Base-by-base conservation (phyloP, 2,113 vertebrate genomes). In the Callorhinus ursinus region DNA sequence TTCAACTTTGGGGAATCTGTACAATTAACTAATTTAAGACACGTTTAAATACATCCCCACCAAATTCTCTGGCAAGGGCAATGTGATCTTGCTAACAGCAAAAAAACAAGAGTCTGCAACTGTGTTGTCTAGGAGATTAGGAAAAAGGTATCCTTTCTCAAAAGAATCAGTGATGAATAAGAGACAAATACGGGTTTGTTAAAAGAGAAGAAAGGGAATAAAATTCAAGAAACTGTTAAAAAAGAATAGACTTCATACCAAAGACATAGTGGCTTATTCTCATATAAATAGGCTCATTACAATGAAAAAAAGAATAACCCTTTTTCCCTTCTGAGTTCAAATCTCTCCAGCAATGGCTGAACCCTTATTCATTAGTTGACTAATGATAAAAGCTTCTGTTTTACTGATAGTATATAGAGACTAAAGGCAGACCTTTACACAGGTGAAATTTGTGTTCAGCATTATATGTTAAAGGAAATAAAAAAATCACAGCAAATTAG, bases 381-480 rank as follows among this genome's bases (percentile, higher is more conserved):
- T 98, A 97, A 97, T 74, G 94, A 97, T 95, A 79, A 67, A 97
- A 97, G 97, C 76, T 55, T 19, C 76, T 76, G 95, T 98, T 97
- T 90, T 96, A 81, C 15, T 77, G 46, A 81, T 86, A 90, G 0
- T 39, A 22, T 71, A 92, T 65, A 97, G 92, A 65, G 82, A 21
- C 84, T 81, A 97, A 89, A 93, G 28, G 6, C 24, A 95, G 67
- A 88, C 83, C 24, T 63, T 96, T 49, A 53, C 39, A 28, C 91
- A 94, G 96, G 4, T 90, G 88, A 96, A 49, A 93, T 93, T 21
- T 61, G 12, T 79, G 31, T 46, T 90, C 63, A 84, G 39, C 51
- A 95, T 85, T 93, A 69, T 61, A 57, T 22, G 67, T n/a, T 96
- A 92, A 92, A 95, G 21, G 84, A 97, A 97, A 36, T 36, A 88